phyloP scores from a whole-genome alignment of 2,113 vertebrate genomes.

The Falcunculus frontatus region DNA sequence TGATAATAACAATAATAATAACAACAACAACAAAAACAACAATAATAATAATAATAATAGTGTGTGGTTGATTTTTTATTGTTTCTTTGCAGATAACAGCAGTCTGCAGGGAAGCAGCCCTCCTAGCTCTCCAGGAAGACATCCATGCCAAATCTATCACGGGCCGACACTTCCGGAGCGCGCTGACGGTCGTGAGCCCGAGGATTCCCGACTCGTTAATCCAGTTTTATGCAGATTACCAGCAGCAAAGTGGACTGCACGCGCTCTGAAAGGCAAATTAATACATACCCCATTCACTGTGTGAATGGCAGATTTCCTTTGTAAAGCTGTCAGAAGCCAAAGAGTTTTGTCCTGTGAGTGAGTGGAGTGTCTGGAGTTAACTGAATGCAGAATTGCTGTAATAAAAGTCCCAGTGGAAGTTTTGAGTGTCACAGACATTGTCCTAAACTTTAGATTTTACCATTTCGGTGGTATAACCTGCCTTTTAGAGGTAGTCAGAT shows the following conservation, averaged over 20 bases:
- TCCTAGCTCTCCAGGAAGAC: constrained; percentile 91
- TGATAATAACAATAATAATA: neutral
- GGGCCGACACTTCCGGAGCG: constrained; percentile 80
- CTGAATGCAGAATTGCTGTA: neutral
- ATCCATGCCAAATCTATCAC: constrained; percentile 77
- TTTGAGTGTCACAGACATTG: neutral
- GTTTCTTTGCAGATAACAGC: constrained; percentile 85
- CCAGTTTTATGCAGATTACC: constrained; percentile 85
- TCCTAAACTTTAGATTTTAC: neutral
- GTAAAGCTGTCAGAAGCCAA: constrained; percentile 14
- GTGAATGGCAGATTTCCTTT: constrained; percentile 16
- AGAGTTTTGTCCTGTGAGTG: neutral
- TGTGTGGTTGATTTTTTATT: neutral
- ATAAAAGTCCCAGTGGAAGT: constrained; percentile 6
- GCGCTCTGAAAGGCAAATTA: constrained; percentile 66
- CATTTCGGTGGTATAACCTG: neutral
- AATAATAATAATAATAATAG: neutral
- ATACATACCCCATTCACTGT: neutral
- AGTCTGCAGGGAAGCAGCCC: constrained; percentile 91
- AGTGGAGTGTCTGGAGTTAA: neutral
- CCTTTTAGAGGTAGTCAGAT: neutral
- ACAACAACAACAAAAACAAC: neutral
- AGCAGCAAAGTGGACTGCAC: constrained; percentile 77
- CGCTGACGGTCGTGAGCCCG: constrained; percentile 81
- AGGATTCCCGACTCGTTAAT: constrained; percentile 87